Evolutionary conservation across 2,888 invertebrate species (phyloP).

Genomic region (Lithosia quadra): DNA sequence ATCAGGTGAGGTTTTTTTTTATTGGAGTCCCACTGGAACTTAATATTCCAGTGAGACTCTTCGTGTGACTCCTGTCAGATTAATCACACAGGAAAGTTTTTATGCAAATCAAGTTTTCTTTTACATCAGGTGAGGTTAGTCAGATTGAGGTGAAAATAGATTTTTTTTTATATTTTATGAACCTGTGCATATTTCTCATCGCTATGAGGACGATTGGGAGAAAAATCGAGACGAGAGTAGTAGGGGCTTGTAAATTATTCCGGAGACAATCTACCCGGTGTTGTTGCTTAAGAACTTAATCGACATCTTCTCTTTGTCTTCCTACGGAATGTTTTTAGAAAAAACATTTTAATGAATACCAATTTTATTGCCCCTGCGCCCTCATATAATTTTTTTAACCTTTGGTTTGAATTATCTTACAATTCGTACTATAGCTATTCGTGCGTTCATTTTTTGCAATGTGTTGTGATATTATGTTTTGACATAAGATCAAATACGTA

Average conservation of each 20-base stretch:
- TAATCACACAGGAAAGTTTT: no score
- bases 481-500: no score
- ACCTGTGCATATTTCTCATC: neutral
- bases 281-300: constrained; percentile 76
- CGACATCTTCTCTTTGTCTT: constrained; percentile 68
- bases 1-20: no score
- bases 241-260: constrained; percentile 69
- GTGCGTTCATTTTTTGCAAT: constrained; percentile 22
- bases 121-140: no score
- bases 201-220: neutral
- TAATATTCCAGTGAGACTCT: no score
- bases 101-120: no score
- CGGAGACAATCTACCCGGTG: constrained; percentile 65
- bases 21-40: no score
- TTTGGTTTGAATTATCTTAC: constrained; percentile 46
- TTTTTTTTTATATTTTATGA: neutral
- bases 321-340: constrained; percentile 61
- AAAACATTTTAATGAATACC: constrained; percentile 62
- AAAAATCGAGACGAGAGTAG: constrained; percentile 15
- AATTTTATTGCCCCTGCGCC: constrained; percentile 46
- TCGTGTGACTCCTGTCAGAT: no score
- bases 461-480: neutral
- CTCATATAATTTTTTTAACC: constrained; percentile 35
- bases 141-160: no score
- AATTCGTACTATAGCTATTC: constrained; percentile 27